A percentile compares a stretch with the other conserved stretches of the same genome.
Evolutionary conservation across 2,797 vertebrate genomes (phyloP).

Genomic region (Neosilurus mollespiculum): DNA sequence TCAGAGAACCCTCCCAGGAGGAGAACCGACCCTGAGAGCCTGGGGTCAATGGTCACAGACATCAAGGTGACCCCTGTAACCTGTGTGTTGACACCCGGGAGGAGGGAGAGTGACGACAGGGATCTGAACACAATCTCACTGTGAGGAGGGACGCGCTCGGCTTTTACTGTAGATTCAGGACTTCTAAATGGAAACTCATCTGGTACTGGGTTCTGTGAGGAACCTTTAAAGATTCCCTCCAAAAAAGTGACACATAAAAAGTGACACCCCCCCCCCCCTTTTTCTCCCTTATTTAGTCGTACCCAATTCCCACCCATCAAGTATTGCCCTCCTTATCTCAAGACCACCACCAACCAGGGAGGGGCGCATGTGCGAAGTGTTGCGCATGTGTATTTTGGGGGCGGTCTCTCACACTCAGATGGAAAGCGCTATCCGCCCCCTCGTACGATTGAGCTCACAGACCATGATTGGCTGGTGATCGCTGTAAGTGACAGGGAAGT

Average conservation of each 20-base stretch:
- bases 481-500: too few species aligned
- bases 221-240: neutral
- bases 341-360: too few species aligned
- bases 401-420: too few species aligned
- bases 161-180: neutral
- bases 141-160: neutral
- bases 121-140: neutral
- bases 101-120: neutral
- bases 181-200: neutral
- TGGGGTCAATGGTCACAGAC: conserved; percentile 64
- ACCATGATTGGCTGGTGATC: too few species aligned
- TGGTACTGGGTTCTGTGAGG: neutral
- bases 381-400: too few species aligned
- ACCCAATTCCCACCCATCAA: too few species aligned
- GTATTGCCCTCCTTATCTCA: too few species aligned
- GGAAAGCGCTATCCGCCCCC: too few species aligned
- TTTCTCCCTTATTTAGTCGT: too few species aligned
- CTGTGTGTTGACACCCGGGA: conserved; percentile 14
- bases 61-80: conserved; percentile 62
- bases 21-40: conserved; percentile 66
- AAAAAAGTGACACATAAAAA: neutral
- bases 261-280: too few species aligned
- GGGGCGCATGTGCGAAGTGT: too few species aligned
- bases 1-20: conserved; percentile 68
- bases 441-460: too few species aligned